These are phyloP conservation scores for Drosophila glabriapex DNA, from an alignment of 2,888 invertebrate species.

Conservation along the genomic window DNA sequence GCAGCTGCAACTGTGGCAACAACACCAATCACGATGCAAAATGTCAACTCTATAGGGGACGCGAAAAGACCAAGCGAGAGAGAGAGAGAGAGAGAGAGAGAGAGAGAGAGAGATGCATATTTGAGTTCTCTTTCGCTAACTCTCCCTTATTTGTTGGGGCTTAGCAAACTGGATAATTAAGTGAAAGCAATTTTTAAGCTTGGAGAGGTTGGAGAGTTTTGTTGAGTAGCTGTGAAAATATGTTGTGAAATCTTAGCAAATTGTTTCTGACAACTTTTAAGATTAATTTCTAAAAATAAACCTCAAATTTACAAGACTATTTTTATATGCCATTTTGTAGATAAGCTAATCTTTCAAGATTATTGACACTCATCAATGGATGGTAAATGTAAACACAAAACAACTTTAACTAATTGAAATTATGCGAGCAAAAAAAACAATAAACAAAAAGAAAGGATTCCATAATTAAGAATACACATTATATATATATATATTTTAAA, in stretches of 20 bases:
- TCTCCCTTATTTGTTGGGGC: slow-evolving; percentile 28
- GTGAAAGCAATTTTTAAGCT: slow-evolving; percentile 31
- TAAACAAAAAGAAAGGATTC: background rate
- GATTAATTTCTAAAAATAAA: background rate
- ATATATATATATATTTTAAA: no score
- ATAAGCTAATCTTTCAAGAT: background rate
- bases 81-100: background rate
- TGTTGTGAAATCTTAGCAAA: background rate
- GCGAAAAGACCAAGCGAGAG: background rate
- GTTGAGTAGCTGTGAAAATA: background rate
- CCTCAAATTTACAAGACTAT: background rate
- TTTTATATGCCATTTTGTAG: background rate
- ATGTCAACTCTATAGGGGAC: slow-evolving; percentile 6
- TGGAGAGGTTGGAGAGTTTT: background rate
- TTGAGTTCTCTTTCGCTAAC: background rate
- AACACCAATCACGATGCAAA: slow-evolving; percentile 4
- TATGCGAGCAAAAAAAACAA: background rate
- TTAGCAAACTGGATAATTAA: slow-evolving; percentile 47
- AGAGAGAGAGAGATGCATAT: background rate
- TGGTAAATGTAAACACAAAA: background rate
- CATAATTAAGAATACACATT: background rate
- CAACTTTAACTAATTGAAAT: background rate
- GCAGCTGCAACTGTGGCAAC: slow-evolving; percentile 66
- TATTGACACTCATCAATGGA: background rate
- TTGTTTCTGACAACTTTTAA: background rate